Percentiles rank a stretch among this genome's conserved stretches.
phyloP scores from a whole-genome alignment of 2,888 invertebrate species.

The Plebejus argus region DNA sequence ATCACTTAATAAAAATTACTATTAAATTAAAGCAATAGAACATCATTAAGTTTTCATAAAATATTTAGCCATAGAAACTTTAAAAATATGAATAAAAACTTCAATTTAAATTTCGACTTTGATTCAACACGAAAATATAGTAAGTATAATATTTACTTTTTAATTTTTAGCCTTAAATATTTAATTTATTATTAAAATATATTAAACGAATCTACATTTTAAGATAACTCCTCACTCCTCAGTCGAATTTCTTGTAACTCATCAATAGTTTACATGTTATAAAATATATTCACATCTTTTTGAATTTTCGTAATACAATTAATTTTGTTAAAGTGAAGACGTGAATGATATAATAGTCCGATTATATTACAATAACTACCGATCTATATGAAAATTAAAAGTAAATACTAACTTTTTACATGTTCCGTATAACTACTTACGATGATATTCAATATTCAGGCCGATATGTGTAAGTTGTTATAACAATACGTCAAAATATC shows the following conservation, averaged over 20 bases:
- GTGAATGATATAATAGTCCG: neutral
- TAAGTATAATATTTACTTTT: neutral
- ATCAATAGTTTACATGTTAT: neutral
- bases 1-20: neutral
- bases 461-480: conserved; percentile 15
- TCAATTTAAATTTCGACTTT: neutral
- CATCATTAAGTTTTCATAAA: neutral
- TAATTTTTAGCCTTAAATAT: neutral
- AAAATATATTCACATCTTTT: neutral
- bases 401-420: neutral
- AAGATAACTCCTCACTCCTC: neutral
- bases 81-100: neutral
- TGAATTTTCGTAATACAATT: neutral
- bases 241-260: neutral
- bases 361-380: neutral
- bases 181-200: neutral
- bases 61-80: neutral
- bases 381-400: neutral
- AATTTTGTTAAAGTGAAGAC: neutral
- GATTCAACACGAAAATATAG: neutral
- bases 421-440: neutral
- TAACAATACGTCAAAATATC: conserved; percentile 18
- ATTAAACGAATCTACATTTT: neutral
- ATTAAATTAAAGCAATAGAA: neutral
- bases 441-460: neutral